These are phyloP conservation scores for Andrena fulva DNA, from an alignment of 2,888 invertebrate species.

Conservation along the genomic window DNA sequence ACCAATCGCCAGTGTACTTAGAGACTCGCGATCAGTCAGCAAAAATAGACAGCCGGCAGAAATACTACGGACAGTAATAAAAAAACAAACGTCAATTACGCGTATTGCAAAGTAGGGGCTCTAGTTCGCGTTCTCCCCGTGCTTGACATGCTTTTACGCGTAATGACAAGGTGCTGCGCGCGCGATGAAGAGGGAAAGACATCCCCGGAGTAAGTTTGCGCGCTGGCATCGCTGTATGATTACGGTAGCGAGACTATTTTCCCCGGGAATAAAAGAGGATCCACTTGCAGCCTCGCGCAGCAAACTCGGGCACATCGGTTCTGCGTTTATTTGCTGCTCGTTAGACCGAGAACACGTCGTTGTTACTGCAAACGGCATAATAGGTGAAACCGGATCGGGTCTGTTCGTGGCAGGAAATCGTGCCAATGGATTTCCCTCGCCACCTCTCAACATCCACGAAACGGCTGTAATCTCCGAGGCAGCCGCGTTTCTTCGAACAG, in stretches of 20 bases:
- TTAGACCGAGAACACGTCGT: slow-evolving; percentile 14
- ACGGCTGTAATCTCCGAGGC: not conserved
- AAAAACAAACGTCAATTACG: slow-evolving; percentile 36
- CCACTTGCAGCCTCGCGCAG: not conserved
- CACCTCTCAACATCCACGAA: not conserved
- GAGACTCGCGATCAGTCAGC: no score
- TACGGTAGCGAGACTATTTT: slow-evolving; percentile 5
- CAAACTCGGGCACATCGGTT: slow-evolving; percentile 1
- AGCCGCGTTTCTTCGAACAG: not conserved
- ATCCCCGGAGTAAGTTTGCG: not conserved
- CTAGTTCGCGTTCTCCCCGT: not conserved
- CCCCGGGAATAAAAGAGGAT: not conserved
- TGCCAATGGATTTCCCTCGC: slow-evolving; percentile 17
- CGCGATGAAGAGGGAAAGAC: slow-evolving; percentile 11
- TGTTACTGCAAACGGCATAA: slow-evolving; percentile 41
- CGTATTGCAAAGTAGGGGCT: slow-evolving; percentile 11
- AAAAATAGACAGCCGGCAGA: not conserved
- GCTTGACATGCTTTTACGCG: slow-evolving; percentile 39
- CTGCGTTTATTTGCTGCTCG: slow-evolving; percentile 26
- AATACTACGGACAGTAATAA: slow-evolving; percentile 2
- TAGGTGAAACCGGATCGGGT: slow-evolving; percentile 34
- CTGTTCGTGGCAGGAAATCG: slow-evolving; percentile 36
- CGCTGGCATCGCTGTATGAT: slow-evolving; percentile 10
- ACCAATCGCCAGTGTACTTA: no score
- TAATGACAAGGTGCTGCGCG: slow-evolving; percentile 30